phyloP scores from a whole-genome alignment of 2,888 invertebrate species.

The Campoletis raptor region DNA sequence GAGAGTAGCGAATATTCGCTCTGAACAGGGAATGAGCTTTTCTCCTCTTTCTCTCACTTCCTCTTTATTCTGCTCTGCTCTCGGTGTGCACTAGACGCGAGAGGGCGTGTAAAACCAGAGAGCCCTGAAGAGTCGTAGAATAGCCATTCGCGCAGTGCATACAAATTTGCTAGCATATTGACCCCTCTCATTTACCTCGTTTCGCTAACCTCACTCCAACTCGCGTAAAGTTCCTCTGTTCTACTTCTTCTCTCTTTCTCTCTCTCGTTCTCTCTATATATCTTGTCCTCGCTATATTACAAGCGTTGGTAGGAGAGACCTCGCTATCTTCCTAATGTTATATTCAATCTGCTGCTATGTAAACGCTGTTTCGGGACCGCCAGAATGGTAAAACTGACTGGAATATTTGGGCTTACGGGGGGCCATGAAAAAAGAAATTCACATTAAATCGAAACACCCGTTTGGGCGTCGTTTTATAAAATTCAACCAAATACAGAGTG shows the following conservation, averaged over 20 bases:
- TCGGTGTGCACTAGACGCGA: slow-evolving; percentile 43
- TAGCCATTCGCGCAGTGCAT: slow-evolving; percentile 71
- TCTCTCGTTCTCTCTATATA: slow-evolving; percentile 25
- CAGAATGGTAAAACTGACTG: slow-evolving; percentile 39
- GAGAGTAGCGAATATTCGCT: slow-evolving; percentile 34
- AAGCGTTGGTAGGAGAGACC: slow-evolving; percentile 45
- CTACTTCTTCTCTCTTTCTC: slow-evolving; percentile 30
- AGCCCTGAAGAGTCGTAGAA: slow-evolving; percentile 66
- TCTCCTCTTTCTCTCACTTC: slow-evolving; percentile 22
- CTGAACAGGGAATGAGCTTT: slow-evolving; percentile 23
- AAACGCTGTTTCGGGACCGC: slow-evolving; percentile 69
- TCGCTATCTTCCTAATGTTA: slow-evolving; percentile 62
- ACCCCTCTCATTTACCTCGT: slow-evolving; percentile 65
- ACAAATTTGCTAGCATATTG: slow-evolving; percentile 72
- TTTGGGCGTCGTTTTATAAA: not conserved
- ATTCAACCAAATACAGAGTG: not conserved
- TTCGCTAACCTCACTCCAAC: slow-evolving; percentile 53
- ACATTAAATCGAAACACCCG: not conserved
- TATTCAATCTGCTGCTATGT: slow-evolving; percentile 74
- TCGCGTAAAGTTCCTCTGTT: slow-evolving; percentile 51
- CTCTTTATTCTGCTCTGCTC: slow-evolving; percentile 19
- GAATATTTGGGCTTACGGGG: slow-evolving; percentile 49
- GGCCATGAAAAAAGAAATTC: slow-evolving; percentile 15
- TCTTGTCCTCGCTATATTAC: slow-evolving; percentile 9
- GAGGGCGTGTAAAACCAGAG: slow-evolving; percentile 52